phyloP scores from a whole-genome alignment of 1,140 invertebrate species.

The Aphelenchoides besseyi region DNA sequence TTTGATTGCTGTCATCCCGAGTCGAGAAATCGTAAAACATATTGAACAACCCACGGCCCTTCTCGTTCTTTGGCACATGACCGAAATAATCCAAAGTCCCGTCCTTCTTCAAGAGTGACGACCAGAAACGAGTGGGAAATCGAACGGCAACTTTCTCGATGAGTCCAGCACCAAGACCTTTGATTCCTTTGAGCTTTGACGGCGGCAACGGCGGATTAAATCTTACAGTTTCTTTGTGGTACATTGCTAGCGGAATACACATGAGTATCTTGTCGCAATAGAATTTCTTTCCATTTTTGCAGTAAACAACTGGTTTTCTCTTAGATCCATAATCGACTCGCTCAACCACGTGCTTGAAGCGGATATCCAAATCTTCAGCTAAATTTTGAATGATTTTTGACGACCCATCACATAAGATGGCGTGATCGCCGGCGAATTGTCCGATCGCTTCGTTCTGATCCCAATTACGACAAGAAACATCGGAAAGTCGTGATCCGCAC shows the following conservation, averaged over 20 bases:
- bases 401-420: conserved; percentile 55
- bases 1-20: conserved; percentile 31
- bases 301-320: conserved; percentile 43
- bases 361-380: conserved; percentile 62
- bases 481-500: conserved; percentile 62
- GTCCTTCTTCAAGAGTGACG: conserved; percentile 50
- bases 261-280: conserved; percentile 40
- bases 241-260: conserved; percentile 60
- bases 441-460: conserved; percentile 65
- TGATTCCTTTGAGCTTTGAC: conserved; percentile 63
- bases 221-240: conserved; percentile 60
- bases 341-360: conserved; percentile 38
- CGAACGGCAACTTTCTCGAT: conserved; percentile 66
- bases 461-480: conserved; percentile 64
- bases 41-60: conserved; percentile 63
- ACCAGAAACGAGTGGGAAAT: conserved; percentile 65
- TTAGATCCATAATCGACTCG: conserved; percentile 55
- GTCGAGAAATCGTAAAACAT: conserved; percentile 65
- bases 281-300: conserved; percentile 56
- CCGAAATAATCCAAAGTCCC: conserved; percentile 63
- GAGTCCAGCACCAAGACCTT: conserved; percentile 63
- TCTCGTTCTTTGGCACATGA: conserved; percentile 56
- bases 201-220: conserved; percentile 65
- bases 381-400: conserved; percentile 48
- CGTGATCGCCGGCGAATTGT: conserved; percentile 64